Evolutionary conservation across 2,113 vertebrate species (phyloP), one percentile per base, ranked within the genome.

Genomic region (Phyllostomus hastatus): DNA sequence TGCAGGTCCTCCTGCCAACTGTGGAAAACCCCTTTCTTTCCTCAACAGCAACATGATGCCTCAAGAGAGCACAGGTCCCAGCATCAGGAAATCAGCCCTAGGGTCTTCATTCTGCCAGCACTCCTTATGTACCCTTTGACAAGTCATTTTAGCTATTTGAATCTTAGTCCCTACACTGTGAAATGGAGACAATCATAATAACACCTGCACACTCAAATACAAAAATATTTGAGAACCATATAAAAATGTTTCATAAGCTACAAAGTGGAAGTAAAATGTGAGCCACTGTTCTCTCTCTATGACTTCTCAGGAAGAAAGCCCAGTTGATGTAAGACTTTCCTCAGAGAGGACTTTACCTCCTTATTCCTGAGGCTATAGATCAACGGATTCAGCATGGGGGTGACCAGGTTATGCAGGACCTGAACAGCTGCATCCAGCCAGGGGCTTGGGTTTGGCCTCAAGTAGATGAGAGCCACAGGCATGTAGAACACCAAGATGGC

Each of bases 401-500:
- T 98, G 2, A 96, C 94, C 28, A 97, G 50, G 82, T 97, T 97
- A 46, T 98, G 97, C 64, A 98, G 26, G 43, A 97, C 52, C 41
- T 98, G 97, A 35, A 97, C 96, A 24, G 72, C 86, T 88, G 96
- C 97, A 89, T 97, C 88, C 15, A 97, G 26, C 95, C 72, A 94
- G 31, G 95, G 95, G 1, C 52, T 97, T 24, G 96, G 81, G 14
- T 92, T 96, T 35, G 98, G 98, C 5, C 46, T 26, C 7, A 98
- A 78, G 57, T 98, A 98, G 24, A 98, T 97, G 41, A 97, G 91
- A 26, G 97, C 96, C 20, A 98, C 96, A 0, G 98, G 97, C 87
- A 98, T 96, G 20, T 97, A 98, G 72, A 96, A 97, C 17, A 98
- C 79, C 8, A 98, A 57, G 38, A 98, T 97, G 57, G 97, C 96